Percentiles rank a stretch among this genome's conserved stretches.
Evolutionary conservation across 2,797 vertebrate genomes (phyloP).

Genomic region (Gymnocypris eckloni): DNA sequence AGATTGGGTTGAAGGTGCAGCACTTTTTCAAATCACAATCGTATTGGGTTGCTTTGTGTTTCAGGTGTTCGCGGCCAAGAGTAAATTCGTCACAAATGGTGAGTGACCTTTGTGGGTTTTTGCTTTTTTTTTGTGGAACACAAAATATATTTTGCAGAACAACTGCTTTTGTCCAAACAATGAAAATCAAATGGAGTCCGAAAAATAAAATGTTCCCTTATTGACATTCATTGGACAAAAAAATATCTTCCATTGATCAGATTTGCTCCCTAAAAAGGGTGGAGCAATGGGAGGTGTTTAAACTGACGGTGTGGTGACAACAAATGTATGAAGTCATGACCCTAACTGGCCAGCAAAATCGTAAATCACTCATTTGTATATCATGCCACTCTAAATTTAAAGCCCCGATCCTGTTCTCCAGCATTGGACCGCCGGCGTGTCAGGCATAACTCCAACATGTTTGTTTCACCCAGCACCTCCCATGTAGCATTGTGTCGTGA

Average conservation of each 20-base stretch:
- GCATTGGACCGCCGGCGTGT: constrained; percentile 29
- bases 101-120: constrained; percentile 63
- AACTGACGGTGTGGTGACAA: constrained; percentile 39
- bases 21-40: neutral
- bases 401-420: constrained; percentile 52
- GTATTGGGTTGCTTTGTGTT: constrained; percentile 29
- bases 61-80: constrained; percentile 73
- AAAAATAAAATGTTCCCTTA: neutral
- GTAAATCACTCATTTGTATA: constrained; percentile 38
- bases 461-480: constrained; percentile 14
- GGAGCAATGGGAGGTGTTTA: constrained; percentile 18
- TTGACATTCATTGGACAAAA: neutral
- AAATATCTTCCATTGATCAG: neutral
- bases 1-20: neutral
- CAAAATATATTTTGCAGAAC: neutral
- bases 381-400: constrained; percentile 56
- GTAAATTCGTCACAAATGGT: constrained; percentile 83
- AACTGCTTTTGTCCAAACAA: constrained; percentile 3
- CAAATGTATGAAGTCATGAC: constrained; percentile 25
- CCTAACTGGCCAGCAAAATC: neutral
- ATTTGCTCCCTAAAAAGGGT: neutral
- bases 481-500: neutral
- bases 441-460: constrained; percentile 21
- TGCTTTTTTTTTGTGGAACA: neutral
- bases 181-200: neutral